Conservation (phyloP, 2,888 invertebrate species). For the Tanypteryx hageni region DNA sequence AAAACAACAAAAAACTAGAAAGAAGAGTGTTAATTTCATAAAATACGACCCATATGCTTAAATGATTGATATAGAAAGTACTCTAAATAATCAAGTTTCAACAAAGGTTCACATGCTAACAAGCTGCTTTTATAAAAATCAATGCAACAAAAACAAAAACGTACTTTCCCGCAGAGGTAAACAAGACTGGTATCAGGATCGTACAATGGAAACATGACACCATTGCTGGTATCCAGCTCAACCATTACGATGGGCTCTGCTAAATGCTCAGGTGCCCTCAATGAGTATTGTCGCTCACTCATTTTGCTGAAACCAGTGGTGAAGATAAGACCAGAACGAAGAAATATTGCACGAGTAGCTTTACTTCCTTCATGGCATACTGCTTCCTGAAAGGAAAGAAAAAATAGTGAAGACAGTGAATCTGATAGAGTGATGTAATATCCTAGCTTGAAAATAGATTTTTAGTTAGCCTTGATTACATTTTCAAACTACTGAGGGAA, state of each 20-base stretch:
- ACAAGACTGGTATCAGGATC: conserved; percentile 97
- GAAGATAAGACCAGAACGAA: conserved; percentile 93
- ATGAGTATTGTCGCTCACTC: conserved; percentile 98
- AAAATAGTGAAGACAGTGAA: not conserved
- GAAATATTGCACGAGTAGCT: conserved; percentile 92
- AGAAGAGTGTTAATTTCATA: too few relatives aligned
- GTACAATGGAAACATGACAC: conserved; percentile 97
- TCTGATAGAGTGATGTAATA: conserved; percentile 54
- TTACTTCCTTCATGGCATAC: conserved; percentile 95
- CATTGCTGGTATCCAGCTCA: conserved; percentile 95
- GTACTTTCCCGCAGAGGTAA: conserved; percentile 93
- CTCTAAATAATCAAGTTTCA: too few relatives aligned
- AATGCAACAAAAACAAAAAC: not conserved
- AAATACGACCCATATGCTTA: too few relatives aligned
- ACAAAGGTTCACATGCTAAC: too few relatives aligned
- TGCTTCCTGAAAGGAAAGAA: conserved; percentile 80
- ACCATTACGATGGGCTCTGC: conserved; percentile 94
- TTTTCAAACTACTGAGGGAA: not conserved
- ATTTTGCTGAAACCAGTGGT: conserved; percentile 98
- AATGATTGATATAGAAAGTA: too few relatives aligned
- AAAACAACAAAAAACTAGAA: too few relatives aligned
- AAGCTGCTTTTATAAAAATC: too few relatives aligned
- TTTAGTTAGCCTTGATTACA: not conserved
- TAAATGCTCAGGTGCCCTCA: conserved; percentile 92
- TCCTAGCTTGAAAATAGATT: not conserved